Evolutionary conservation across 2,888 invertebrate species (phyloP), one percentile per base, ranked within the genome.

Genomic region (Lithophane ornitopus): DNA sequence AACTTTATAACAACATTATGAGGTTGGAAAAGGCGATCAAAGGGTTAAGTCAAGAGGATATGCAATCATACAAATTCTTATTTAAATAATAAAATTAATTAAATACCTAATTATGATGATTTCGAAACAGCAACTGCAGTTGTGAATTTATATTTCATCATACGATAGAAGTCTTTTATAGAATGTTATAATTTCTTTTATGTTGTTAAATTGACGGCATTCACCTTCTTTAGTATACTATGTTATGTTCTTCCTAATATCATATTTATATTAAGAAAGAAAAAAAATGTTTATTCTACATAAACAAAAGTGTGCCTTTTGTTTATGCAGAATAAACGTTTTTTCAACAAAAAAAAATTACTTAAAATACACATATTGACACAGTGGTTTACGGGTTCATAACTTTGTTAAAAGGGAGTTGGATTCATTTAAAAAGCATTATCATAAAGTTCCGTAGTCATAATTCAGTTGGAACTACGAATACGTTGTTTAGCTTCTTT

Each of bases 161-260:
- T 3, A n/a, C n/a, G n/a, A n/a, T n/a, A 39, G 16, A n/a, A n/a
- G n/a, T 52, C 1, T n/a, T 52, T 39, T 39, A n/a, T 26, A 11
- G 3, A n/a, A 34, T 54, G 0, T 9, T 34, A 8, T n/a, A 9
- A 4, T 16, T 22, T 3, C 0, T 52, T 8, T 52, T 52, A 26
- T 46, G 16, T 41, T 41, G 8, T 58, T 28, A 16, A 22, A 78
- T 71, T 84, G 77, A 85, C 80, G 71, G 82, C 75, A 82, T 39
- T 34, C 8, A 28, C 9, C 2, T 26, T 34, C 49, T 56, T 67
- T 7, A 3, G n/a, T 26, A 22, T 16, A 56, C 28, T 70, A 26
- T 63, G 7, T 78, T 26, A 52, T 44, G 26, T 54, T 3, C 54
- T 63, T 34, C 19, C 49, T 49, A 2, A 70, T 63, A 69, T 52